These are phyloP conservation scores for Gymnoscelis rufifasciata DNA, from an alignment of 2,888 invertebrate genomes.

Conservation along the genomic window DNA sequence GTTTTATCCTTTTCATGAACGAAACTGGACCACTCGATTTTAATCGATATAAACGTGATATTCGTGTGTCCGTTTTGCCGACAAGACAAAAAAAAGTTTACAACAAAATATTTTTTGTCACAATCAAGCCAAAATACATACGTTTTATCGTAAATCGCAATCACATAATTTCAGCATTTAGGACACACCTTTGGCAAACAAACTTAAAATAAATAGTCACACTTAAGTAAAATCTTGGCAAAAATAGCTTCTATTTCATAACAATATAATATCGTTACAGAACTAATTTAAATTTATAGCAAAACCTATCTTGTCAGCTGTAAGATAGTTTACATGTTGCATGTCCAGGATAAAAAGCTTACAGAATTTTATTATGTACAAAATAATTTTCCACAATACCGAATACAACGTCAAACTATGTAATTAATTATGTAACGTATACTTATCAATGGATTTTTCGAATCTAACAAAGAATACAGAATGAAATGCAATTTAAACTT, in stretches of 20 bases:
- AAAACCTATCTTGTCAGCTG: slow-evolving; percentile 21
- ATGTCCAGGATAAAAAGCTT: slow-evolving; percentile 44
- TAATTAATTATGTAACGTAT: slow-evolving; percentile 39
- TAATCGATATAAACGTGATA: slow-evolving; percentile 2
- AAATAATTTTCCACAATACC: slow-evolving; percentile 38
- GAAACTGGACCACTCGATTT: slow-evolving; percentile 13
- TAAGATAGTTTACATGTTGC: slow-evolving; percentile 15
- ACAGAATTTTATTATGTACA: slow-evolving; percentile 42
- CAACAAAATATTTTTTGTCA: slow-evolving; percentile 21
- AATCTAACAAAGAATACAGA: slow-evolving; percentile 49
- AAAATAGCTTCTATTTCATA: slow-evolving; percentile 10
- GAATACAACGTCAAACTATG: slow-evolving; percentile 42
- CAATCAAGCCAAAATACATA: slow-evolving; percentile 18
- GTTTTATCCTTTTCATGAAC: slow-evolving; percentile 47
- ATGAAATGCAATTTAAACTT: slow-evolving; percentile 54
- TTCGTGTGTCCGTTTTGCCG: slow-evolving; percentile 14
- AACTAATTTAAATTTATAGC: neutral
- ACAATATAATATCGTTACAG: slow-evolving; percentile 4
- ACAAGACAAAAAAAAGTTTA: too few relatives aligned
- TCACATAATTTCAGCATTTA: slow-evolving; percentile 1
- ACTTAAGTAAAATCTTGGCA: slow-evolving; percentile 6
- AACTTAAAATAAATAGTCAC: slow-evolving; percentile 15
- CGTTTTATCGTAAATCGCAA: slow-evolving; percentile 6
- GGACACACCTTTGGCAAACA: slow-evolving; percentile 19
- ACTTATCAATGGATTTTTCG: slow-evolving; percentile 59